These are phyloP conservation scores for Aselliscus stoliczkanus DNA, from an alignment of 2,797 vertebrate species.

Conservation along the genomic window DNA sequence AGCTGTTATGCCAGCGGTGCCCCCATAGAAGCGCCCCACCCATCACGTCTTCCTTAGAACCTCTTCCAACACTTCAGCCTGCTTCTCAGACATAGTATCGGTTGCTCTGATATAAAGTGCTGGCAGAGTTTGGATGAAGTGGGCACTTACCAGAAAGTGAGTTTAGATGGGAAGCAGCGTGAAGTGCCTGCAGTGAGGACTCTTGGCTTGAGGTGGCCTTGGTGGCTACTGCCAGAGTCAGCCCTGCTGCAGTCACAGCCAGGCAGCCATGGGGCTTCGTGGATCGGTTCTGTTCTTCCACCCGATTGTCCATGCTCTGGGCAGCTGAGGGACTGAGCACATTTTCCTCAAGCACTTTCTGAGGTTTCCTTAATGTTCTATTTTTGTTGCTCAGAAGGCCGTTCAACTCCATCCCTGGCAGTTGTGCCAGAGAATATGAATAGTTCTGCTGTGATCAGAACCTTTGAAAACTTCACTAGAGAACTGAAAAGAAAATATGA, in stretches of 20 bases:
- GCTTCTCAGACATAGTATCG: background rate
- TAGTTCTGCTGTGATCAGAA: constrained; percentile 73
- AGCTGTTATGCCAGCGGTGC: background rate
- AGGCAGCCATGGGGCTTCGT: accelerated
- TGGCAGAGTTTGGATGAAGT: background rate
- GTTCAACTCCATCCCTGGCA: background rate
- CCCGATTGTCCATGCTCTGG: background rate
- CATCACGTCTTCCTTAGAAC: background rate
- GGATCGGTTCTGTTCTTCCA: background rate
- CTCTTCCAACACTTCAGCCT: background rate
- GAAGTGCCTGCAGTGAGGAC: accelerated
- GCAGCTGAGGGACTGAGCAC: background rate
- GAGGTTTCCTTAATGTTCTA: background rate
- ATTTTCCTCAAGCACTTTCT: background rate
- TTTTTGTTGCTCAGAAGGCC: background rate
- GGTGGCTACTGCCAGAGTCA: background rate
- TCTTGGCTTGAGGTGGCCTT: background rate
- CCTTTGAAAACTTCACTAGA: constrained; percentile 84
- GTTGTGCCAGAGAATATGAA: constrained; percentile 40
- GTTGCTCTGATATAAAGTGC: background rate
- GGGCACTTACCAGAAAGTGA: background rate
- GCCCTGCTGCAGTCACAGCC: background rate
- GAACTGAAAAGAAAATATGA: constrained; percentile 84
- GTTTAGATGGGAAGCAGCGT: background rate
- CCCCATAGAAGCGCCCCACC: background rate